A percentile compares a stretch with the other conserved stretches of the same genome.
phyloP scores from a whole-genome alignment of 1,140 invertebrate genomes.

The Paralvinella palmiformis region DNA sequence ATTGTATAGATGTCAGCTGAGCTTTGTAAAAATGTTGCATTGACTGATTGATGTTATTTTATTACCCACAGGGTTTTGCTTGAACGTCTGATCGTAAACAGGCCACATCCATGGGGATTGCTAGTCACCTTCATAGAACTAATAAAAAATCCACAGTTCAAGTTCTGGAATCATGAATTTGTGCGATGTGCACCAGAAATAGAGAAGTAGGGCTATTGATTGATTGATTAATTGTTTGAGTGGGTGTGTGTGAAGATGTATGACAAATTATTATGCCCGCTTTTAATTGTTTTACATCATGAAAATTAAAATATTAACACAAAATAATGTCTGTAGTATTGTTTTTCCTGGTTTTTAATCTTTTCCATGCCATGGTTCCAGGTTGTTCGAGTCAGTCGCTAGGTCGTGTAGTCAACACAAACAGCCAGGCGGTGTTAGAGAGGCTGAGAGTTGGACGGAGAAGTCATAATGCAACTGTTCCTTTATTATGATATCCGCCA shows the following conservation, averaged over 20 bases:
- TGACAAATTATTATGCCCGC: not conserved
- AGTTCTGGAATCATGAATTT: slow-evolving; percentile 99
- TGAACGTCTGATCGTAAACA: slow-evolving; percentile 93
- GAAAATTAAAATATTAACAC: not conserved
- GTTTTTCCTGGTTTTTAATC: not conserved
- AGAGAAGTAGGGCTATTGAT: slow-evolving; percentile 66
- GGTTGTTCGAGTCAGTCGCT: slow-evolving; percentile 8
- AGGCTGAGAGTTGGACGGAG: too few species aligned
- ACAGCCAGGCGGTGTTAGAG: not conserved
- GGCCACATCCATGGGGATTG: slow-evolving; percentile 98
- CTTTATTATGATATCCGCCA: too few species aligned
- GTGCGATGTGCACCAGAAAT: slow-evolving; percentile 98
- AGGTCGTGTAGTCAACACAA: slow-evolving; percentile 1
- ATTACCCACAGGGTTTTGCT: slow-evolving; percentile 70
- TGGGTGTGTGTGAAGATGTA: not conserved
- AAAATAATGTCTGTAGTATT: not conserved
- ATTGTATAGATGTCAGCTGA: too few species aligned
- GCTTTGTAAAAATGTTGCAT: too few species aligned
- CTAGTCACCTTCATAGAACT: slow-evolving; percentile 98
- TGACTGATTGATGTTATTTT: too few species aligned
- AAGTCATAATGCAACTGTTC: too few species aligned
- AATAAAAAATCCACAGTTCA: slow-evolving; percentile 97
- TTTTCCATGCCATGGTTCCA: not conserved
- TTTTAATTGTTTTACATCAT: not conserved
- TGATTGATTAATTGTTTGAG: not conserved